These are phyloP conservation scores for Thamnophis sirtalis DNA, from an alignment of 2,113 vertebrate genomes.

Conservation along the genomic window DNA sequence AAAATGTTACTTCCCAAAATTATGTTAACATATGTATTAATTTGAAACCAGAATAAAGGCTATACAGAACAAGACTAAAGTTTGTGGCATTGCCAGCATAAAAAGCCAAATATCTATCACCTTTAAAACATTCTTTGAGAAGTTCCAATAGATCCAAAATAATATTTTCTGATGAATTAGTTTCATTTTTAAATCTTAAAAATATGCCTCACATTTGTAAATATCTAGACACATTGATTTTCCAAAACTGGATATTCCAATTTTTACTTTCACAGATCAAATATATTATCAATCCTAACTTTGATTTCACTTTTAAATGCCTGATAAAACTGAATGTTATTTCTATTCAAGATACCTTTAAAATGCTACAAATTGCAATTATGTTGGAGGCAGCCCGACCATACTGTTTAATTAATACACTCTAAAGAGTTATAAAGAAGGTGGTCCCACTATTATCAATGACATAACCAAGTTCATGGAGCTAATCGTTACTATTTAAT, in stretches of 20 bases:
- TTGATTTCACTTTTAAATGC: neutral
- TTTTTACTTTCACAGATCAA: neutral
- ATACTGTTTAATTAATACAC: neutral
- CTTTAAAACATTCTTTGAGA: no score
- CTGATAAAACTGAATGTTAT: neutral
- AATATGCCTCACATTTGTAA: no score
- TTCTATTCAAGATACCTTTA: neutral
- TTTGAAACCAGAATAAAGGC: neutral
- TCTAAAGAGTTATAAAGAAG: neutral
- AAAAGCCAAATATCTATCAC: no score
- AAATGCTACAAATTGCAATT: neutral
- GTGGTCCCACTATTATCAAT: neutral
- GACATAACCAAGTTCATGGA: neutral
- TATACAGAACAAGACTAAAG: neutral
- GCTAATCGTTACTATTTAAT: neutral
- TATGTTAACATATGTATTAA: neutral
- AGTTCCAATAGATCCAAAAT: no score
- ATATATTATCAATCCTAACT: neutral
- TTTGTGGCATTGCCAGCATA: no score
- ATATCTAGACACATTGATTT: neutral
- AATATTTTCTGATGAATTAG: no score
- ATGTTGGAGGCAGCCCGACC: neutral
- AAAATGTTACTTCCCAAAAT: neutral
- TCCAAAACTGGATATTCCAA: neutral
- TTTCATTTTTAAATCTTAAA: no score